Evolutionary conservation across 2,888 invertebrate species (phyloP).

Genomic region (Schrankia costaestrigalis): DNA sequence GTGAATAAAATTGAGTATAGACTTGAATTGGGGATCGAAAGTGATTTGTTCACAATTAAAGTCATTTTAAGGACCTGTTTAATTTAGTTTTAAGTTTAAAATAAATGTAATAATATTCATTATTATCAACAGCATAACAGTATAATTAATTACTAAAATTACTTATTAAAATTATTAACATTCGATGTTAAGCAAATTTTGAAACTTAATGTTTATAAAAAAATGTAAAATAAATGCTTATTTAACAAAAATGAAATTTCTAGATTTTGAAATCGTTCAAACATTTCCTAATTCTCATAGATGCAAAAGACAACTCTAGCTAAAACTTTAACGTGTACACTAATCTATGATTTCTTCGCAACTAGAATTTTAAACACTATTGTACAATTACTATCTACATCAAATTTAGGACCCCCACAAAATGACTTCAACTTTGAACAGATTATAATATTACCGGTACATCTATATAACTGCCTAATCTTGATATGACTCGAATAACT

Average conservation of each 20-base stretch:
- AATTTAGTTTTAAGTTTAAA: no score
- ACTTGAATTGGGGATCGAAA: slow-evolving; percentile 24
- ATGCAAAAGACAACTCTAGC: no score
- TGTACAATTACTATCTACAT: slow-evolving; percentile 8
- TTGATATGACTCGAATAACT: slow-evolving; percentile 69
- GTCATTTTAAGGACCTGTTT: slow-evolving; percentile 33
- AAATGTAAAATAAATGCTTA: no score
- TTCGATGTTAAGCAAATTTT: slow-evolving; percentile 18
- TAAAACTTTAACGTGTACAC: no score
- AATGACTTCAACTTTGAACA: slow-evolving; percentile 38
- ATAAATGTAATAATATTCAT: neutral
- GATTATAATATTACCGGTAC: slow-evolving; percentile 20
- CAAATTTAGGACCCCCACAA: slow-evolving; percentile 24
- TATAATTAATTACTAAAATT: slow-evolving; percentile 3
- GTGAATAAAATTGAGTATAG: slow-evolving; percentile 43
- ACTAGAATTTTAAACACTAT: slow-evolving; percentile 11
- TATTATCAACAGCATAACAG: neutral
- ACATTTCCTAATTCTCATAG: no score
- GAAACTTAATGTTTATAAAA: no score
- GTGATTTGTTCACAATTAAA: slow-evolving; percentile 31
- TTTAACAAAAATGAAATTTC: no score
- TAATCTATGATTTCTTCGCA: neutral
- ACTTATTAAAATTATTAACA: slow-evolving; percentile 16
- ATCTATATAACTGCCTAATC: slow-evolving; percentile 44
- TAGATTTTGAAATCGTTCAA: no score